A percentile compares a stretch with the other conserved stretches of the same genome.
Conservation (phyloP, 2,113 vertebrate species). For the Maylandia zebra region DNA sequence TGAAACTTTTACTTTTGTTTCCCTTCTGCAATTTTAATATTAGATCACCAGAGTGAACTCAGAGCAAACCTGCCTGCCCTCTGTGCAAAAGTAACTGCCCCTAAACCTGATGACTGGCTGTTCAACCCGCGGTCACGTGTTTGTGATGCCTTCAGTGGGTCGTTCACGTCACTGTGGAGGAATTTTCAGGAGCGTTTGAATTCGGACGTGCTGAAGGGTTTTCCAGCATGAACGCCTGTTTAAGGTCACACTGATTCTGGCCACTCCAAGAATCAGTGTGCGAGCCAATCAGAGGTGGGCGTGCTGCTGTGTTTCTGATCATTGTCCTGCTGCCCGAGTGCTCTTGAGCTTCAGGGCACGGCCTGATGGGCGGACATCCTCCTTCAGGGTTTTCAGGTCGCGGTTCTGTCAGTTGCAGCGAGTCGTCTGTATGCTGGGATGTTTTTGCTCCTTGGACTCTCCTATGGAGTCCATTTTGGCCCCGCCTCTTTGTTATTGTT, state of each 20-base stretch:
- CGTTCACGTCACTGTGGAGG: neutral
- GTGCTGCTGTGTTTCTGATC: neutral
- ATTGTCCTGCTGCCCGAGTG: neutral
- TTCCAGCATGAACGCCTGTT: neutral
- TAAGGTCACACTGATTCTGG: neutral
- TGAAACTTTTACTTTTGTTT: neutral
- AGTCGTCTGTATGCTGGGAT: neutral
- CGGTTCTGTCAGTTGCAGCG: neutral
- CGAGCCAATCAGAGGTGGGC: neutral
- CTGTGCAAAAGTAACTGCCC: neutral
- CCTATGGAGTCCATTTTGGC: neutral
- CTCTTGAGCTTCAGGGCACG: neutral
- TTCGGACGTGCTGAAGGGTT: neutral
- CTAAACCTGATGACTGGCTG: neutral
- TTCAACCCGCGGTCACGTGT: neutral
- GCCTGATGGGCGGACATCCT: neutral
- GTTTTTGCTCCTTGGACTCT: neutral
- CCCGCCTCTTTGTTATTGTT: fast-evolving
- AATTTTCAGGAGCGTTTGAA: neutral
- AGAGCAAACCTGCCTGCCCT: neutral
- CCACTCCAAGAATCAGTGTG: neutral
- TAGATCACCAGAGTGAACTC: neutral
- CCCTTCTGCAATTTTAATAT: neutral
- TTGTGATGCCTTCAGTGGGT: neutral
- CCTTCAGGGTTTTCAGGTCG: neutral